phyloP scores from a whole-genome alignment of 1,140 invertebrate genomes.

The Penaeus japonicus region DNA sequence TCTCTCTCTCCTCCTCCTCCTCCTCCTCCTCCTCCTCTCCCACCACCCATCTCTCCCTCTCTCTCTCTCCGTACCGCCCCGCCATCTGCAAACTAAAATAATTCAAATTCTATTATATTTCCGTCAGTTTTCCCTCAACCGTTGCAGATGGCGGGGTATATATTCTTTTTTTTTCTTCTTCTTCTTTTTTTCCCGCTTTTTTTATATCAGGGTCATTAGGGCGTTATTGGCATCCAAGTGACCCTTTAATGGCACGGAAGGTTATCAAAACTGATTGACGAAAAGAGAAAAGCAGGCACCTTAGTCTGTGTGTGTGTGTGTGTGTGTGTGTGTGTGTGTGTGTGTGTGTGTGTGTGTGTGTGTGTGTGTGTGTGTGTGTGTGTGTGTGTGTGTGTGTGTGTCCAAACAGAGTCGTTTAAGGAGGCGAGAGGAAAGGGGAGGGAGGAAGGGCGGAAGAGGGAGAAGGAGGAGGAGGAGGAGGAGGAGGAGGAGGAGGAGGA shows the following conservation, averaged over 20 bases:
- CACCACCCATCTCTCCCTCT: neutral
- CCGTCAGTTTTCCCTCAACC: too few species aligned
- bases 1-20: neutral
- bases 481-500: too few species aligned
- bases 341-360: slow-evolving; percentile 17
- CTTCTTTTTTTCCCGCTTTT: too few species aligned
- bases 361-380: neutral
- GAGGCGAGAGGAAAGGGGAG: neutral
- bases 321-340: slow-evolving; percentile 10
- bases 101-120: neutral
- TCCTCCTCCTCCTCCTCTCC: neutral
- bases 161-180: too few species aligned
- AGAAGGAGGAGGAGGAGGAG: too few species aligned
- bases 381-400: neutral
- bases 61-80: neutral
- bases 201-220: too few species aligned
- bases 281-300: neutral
- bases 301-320: neutral
- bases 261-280: slow-evolving; percentile 14
- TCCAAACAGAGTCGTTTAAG: slow-evolving; percentile 8
- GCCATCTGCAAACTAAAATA: neutral
- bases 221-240: too few species aligned
- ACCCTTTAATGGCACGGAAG: neutral
- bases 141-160: too few species aligned
- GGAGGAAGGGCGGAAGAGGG: too few species aligned